phyloP scores from a whole-genome alignment of 2,113 vertebrate genomes.

The Thunnus thynnus region DNA sequence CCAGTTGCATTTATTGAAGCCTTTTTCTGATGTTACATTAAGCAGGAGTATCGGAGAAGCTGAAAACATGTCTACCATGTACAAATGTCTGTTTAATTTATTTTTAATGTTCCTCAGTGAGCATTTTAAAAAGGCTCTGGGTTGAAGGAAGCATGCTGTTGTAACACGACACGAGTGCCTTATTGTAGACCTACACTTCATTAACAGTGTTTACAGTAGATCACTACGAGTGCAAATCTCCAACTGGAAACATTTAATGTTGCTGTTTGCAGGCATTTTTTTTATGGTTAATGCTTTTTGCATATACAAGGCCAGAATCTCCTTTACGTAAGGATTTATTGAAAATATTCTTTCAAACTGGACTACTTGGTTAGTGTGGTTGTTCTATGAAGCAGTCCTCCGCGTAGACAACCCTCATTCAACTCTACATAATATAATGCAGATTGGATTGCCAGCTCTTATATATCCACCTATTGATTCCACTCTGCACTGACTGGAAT shows the following conservation, averaged over 20 bases:
- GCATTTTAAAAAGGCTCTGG: constrained; percentile 52
- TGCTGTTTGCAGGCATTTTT: constrained; percentile 65
- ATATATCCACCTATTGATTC: constrained; percentile 51
- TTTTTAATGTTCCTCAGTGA: constrained; percentile 3
- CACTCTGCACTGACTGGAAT: constrained; percentile 38
- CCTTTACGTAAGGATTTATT: neutral
- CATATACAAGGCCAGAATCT: neutral
- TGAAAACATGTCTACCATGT: constrained; percentile 19
- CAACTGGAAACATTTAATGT: constrained; percentile 62
- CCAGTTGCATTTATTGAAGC: constrained; percentile 32
- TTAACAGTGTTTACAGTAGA: constrained; percentile 35
- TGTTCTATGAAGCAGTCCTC: neutral
- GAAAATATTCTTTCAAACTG: constrained; percentile 34
- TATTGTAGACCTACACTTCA: constrained; percentile 5
- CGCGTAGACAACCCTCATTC: neutral
- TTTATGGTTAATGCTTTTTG: neutral
- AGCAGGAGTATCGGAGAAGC: neutral
- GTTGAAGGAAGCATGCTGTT: constrained; percentile 76
- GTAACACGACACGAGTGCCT: constrained; percentile 57
- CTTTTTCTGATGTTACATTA: constrained; percentile 14
- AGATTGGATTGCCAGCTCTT: constrained; percentile 42
- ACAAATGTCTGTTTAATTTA: constrained; percentile 34
- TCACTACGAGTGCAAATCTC: neutral
- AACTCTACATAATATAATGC: constrained; percentile 40
- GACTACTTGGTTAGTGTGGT: neutral